These are phyloP conservation scores for Rotaria magnacalcarata DNA, from an alignment of 2,888 invertebrate species.

Conservation along the genomic window DNA sequence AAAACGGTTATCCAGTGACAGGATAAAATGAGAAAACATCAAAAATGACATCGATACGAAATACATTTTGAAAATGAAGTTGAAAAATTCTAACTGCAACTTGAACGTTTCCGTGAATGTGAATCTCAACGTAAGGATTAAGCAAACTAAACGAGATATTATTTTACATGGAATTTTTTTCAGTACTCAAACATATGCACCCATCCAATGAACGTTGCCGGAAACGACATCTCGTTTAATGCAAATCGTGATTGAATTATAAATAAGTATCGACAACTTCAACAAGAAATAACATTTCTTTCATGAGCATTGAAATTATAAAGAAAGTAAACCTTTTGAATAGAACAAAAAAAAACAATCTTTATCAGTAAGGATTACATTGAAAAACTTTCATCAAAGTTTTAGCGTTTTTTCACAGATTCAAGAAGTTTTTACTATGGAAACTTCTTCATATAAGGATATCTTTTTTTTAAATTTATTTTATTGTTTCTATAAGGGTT, in stretches of 20 bases:
- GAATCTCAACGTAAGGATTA: conserved; percentile 69
- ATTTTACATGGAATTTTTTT: conserved; percentile 4
- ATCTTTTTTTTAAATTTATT: too few relatives aligned
- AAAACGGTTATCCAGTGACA: too few relatives aligned
- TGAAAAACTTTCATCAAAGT: background rate
- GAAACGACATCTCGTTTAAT: background rate
- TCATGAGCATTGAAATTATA: conserved; percentile 39
- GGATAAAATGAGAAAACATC: conserved; percentile 69
- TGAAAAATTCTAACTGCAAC: conserved; percentile 73
- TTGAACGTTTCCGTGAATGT: conserved; percentile 83
- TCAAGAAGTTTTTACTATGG: too few relatives aligned
- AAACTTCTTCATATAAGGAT: too few relatives aligned
- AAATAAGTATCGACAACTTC: conserved; percentile 36
- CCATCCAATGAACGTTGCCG: background rate
- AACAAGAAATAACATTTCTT: conserved; percentile 35
- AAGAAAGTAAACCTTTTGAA: background rate
- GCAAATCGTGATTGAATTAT: conserved; percentile 40
- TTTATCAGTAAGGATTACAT: conserved; percentile 33
- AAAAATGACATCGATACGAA: conserved; percentile 75
- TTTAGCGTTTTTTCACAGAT: background rate
- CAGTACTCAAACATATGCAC: background rate
- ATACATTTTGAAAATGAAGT: conserved; percentile 74
- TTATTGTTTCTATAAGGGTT: too few relatives aligned
- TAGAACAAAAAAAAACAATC: conserved; percentile 1
- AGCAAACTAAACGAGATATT: background rate